These are phyloP conservation scores for Gonatopus flavifemur DNA, from an alignment of 1,140 invertebrate genomes.

Conservation along the genomic window DNA sequence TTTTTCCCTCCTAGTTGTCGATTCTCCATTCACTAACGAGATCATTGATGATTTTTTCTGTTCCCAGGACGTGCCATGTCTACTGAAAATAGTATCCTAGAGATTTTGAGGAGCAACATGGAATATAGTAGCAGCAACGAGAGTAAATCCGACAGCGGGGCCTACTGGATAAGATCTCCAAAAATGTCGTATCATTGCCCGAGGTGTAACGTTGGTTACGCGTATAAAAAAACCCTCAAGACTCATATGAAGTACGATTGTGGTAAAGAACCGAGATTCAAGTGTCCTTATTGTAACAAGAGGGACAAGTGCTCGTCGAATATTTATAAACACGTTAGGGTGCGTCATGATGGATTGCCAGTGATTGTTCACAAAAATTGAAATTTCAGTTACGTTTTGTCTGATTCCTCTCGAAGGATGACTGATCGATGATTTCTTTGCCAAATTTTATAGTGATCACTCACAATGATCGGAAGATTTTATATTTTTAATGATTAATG, in stretches of 20 bases:
- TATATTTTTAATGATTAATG: no score
- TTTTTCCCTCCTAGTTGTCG: no score
- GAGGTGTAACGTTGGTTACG: constrained; percentile 46
- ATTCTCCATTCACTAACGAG: no score
- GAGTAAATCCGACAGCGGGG: constrained; percentile 29
- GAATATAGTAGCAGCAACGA: constrained; percentile 18
- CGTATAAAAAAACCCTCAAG: constrained; percentile 55
- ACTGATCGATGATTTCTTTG: no score
- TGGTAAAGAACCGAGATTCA: constrained; percentile 69
- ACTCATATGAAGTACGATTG: constrained; percentile 75
- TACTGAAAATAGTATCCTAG: constrained; percentile 28
- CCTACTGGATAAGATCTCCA: constrained; percentile 25
- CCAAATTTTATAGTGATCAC: no score
- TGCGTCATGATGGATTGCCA: constrained; percentile 45
- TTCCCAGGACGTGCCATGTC: constrained; percentile 35
- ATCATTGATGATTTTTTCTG: no score
- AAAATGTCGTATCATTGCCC: constrained; percentile 46
- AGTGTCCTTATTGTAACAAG: constrained; percentile 62
- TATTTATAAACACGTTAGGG: constrained; percentile 50
- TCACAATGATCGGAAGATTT: no score
- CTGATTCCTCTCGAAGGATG: no score
- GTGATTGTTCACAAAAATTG: constrained; percentile 40
- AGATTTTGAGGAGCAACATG: constrained; percentile 27
- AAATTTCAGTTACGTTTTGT: no score
- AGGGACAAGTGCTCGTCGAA: constrained; percentile 56